Conservation (phyloP, 2,797 vertebrate genomes). For the Chromobotia macracanthus region DNA sequence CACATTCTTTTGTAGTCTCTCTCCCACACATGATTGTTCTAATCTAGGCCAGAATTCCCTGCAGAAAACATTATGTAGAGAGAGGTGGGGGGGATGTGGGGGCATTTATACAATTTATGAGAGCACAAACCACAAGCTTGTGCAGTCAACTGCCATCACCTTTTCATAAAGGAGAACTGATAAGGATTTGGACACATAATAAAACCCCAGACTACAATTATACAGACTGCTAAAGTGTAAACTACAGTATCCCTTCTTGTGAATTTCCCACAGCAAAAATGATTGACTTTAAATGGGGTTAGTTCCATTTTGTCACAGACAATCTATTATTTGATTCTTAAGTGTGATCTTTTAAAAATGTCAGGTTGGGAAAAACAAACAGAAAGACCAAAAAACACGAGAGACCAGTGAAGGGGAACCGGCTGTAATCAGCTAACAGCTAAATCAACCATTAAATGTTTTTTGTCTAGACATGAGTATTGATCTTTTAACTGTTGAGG, state of each 20-base stretch:
- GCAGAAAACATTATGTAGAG: constrained; percentile 50
- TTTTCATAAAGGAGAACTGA: constrained; percentile 31
- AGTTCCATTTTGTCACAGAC: constrained; percentile 3
- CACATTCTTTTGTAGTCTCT: not conserved
- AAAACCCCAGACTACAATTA: constrained; percentile 17
- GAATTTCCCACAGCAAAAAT: not conserved
- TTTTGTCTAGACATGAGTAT: constrained; percentile 38
- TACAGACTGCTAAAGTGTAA: constrained; percentile 4
- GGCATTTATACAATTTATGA: constrained; percentile 53
- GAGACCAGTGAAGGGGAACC: not conserved
- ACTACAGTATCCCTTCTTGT: not conserved
- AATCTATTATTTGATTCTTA: constrained; percentile 5
- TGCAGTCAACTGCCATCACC: constrained; percentile 14
- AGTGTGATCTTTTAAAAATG: constrained; percentile 8
- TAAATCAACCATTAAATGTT: constrained; percentile 58
- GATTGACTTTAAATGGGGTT: not conserved
- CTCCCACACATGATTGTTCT: constrained; percentile 46
- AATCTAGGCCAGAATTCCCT: constrained; percentile 57
- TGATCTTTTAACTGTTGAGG: constrained; percentile 27
- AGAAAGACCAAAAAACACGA: constrained; percentile 15
- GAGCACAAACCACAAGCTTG: constrained; percentile 19
- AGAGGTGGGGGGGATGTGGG: not conserved
- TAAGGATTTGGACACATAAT: constrained; percentile 11
- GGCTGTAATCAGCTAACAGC: constrained; percentile 30
- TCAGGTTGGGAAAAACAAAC: constrained; percentile 4